phyloP scores from a whole-genome alignment of 1,140 invertebrate genomes.

The Piezodorus guildinii region DNA sequence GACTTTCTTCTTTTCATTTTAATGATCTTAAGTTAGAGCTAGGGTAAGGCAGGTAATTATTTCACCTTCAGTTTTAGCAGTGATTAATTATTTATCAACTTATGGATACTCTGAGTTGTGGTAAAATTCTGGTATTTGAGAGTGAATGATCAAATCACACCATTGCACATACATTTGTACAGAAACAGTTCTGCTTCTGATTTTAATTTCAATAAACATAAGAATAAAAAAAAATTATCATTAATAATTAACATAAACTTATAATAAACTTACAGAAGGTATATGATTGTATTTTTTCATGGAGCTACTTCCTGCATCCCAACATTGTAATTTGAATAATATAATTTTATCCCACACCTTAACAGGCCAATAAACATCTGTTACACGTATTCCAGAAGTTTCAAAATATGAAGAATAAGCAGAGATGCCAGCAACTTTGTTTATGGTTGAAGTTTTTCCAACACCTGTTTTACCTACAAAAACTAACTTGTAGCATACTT shows the following conservation, averaged over 20 bases:
- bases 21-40: too few species aligned
- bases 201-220: too few species aligned
- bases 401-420: conserved; percentile 36
- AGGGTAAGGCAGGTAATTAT: too few species aligned
- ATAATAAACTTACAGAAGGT: conserved; percentile 36
- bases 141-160: too few species aligned
- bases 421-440: conserved; percentile 38
- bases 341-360: conserved; percentile 44
- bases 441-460: conserved; percentile 44
- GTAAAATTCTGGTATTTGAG: too few species aligned
- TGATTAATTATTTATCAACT: too few species aligned
- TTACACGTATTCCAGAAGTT: conserved; percentile 45
- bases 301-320: conserved; percentile 46
- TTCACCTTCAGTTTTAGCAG: too few species aligned
- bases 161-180: too few species aligned
- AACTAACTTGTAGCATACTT: conserved; percentile 48
- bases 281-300: conserved; percentile 48
- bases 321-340: conserved; percentile 46
- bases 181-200: too few species aligned
- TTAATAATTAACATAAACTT: background rate
- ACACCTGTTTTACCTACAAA: conserved; percentile 43
- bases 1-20: too few species aligned
- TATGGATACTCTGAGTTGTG: too few species aligned
- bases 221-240: background rate
- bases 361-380: conserved; percentile 46